Base-by-base conservation (phyloP, 2,888 invertebrate species). In the Eristalis arbustorum region DNA sequence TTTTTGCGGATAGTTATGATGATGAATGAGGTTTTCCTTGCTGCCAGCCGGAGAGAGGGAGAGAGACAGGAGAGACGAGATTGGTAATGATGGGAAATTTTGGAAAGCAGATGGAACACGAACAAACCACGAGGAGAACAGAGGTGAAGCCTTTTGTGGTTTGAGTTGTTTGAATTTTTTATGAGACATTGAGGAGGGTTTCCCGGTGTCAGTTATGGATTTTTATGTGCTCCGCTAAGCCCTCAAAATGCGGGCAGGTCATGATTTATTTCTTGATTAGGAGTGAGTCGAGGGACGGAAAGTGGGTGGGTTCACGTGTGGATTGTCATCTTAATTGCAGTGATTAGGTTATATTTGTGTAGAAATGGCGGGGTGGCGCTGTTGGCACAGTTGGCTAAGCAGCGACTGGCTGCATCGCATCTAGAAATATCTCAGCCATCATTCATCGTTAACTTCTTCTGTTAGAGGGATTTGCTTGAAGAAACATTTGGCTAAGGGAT, bases 121-220 rank as follows among this genome's bases (percentile, higher is more conserved):
- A 31, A 10, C 59, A 59, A 23, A 59, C 59, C 49, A 49, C 49
- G 18, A 40, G 28, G 73, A 40, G 34, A 66, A 6, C 59, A 49
- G 40, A 25, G 56, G 78, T 62, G 64, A 66, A 56, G n/a, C 61
- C 42, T 74, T 74, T 68, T 14, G 61, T 40, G 62, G 57, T 59
- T 28, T 22, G 1, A 18, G 18, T 6, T 34, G 66, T 87, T 77
- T 83, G 74, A 83, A 83, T 79, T 87, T 83, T 82, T 78, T 82
- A 85, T 85, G 66, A 69, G 83, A 87, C 87, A 78, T 83, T 87
- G 83, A 87, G 87, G 63, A 87, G 87, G 87, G 83, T 87, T 76
- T 64, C 5, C n/a, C 37, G 37, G 37, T 31, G 31, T 31, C 31
- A 31, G 31, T 31, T 31, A 31, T 68, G 34, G 22, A 49, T 68